Base-by-base conservation (phyloP, 2,888 invertebrate species). In the Stegana nigrithorax region DNA sequence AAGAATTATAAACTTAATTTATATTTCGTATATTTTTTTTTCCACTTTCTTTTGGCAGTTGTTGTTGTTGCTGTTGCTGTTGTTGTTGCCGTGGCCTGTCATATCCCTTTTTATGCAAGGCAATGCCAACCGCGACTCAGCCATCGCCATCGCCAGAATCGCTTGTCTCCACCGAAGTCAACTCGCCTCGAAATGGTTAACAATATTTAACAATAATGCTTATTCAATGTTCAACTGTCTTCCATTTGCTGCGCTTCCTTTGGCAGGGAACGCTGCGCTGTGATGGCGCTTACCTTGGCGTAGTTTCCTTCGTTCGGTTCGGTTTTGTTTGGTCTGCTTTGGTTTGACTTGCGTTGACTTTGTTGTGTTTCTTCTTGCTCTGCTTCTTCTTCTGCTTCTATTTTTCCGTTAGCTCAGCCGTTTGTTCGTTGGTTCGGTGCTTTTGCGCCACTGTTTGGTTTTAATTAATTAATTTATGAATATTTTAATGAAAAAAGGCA, bases 401-500 rank as follows among this genome's bases (percentile, higher is more conserved):
- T 36, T 61, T 59, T 66, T 57, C 58, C 26, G 47, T n/a, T n/a
- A n/a, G n/a, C n/a, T n/a, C n/a, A n/a, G n/a, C n/a, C n/a, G n/a
- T n/a, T n/a, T n/a, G n/a, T n/a, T n/a, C 57, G 14, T 39, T 39
- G 39, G n/a, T 39, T 17, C 39, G 14, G 39, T 39, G 17, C 17
- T 39, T 14, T 39, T 39, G n/a, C 17, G 14, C 39, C 61, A 26
- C 26, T 63, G 63, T 70, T 72, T 68, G 39, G 59, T 62, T 69
- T 71, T 71, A 71, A 69, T 78, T 75, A 80, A 78, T 80, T 79
- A 80, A 81, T 79, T 80, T 81, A 80, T 78, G 76, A 80, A 72
- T 72, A 65, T 62, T 66, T 63, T 71, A 73, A 73, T 70, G 71
- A 69, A 70, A 70, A 73, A 69, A 65, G 71, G 63, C 70, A 70